phyloP scores from a whole-genome alignment of 2,797 vertebrate species.

The Glossophaga mutica region DNA sequence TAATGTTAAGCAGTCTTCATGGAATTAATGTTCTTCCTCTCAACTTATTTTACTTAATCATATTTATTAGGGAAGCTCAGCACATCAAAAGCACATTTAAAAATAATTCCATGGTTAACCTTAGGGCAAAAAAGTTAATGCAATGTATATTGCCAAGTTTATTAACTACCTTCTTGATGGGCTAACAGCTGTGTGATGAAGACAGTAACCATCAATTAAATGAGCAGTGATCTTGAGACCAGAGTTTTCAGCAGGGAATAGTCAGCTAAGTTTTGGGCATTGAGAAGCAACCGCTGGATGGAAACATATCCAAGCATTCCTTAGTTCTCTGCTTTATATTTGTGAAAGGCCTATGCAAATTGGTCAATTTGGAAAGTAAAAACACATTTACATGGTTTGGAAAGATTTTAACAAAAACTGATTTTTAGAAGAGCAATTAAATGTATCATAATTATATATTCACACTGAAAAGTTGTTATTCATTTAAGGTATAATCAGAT shows the following conservation, averaged over 20 bases:
- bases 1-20: conserved; percentile 28
- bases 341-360: background rate
- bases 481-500: background rate
- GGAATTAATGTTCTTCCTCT: conserved; percentile 57
- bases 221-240: conserved; percentile 15
- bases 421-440: conserved; percentile 34
- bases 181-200: conserved; percentile 61
- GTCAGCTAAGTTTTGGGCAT: background rate
- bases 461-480: background rate
- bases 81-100: conserved; percentile 59
- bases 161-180: conserved; percentile 56
- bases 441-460: background rate
- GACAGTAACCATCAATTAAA: conserved; percentile 59
- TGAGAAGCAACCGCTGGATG: background rate
- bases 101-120: conserved; percentile 67
- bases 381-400: background rate
- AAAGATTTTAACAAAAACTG: conserved; percentile 26
- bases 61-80: conserved; percentile 67
- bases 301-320: background rate
- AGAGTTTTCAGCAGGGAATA: background rate
- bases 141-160: conserved; percentile 49
- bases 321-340: background rate
- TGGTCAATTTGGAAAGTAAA: conserved; percentile 5
- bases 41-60: conserved; percentile 68
- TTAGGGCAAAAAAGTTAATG: conserved; percentile 62